phyloP scores from a whole-genome alignment of 2,888 invertebrate genomes.

The Therioaphis trifolii region DNA sequence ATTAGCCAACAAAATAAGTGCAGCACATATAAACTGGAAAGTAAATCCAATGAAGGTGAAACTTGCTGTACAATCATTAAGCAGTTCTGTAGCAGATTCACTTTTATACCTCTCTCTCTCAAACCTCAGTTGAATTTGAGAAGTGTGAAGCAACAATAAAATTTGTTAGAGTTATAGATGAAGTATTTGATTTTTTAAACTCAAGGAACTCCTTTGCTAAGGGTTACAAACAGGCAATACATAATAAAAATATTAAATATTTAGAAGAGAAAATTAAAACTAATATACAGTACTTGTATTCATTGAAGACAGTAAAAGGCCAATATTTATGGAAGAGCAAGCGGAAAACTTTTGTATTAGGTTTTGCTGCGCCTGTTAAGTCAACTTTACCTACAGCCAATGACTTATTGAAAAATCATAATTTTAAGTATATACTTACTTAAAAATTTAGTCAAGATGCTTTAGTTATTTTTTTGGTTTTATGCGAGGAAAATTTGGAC shows the following conservation, averaged over 20 bases:
- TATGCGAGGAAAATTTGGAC: background rate
- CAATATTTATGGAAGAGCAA: background rate
- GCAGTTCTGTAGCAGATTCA: constrained; percentile 5
- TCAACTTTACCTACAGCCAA: too few relatives aligned
- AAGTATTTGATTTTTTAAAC: too few relatives aligned
- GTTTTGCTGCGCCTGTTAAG: too few relatives aligned
- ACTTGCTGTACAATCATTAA: background rate
- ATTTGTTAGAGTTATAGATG: too few relatives aligned
- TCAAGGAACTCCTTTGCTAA: too few relatives aligned
- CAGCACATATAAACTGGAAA: background rate
- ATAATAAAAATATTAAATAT: background rate
- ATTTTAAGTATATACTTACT: background rate
- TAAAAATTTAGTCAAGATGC: constrained; percentile 13
- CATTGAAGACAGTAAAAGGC: background rate
- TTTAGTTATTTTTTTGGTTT: constrained; percentile 2
- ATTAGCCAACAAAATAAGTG: background rate
- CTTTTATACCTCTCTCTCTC: background rate
- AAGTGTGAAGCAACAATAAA: background rate
- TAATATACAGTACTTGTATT: background rate
- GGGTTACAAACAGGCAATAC: too few relatives aligned
- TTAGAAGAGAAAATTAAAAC: background rate
- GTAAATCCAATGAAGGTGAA: constrained; percentile 19
- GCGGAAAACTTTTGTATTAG: background rate
- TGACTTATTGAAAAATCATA: too few relatives aligned
- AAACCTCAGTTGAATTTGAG: background rate